phyloP scores from a whole-genome alignment of 2,797 vertebrate genomes.

The Calcarius lapponicus region DNA sequence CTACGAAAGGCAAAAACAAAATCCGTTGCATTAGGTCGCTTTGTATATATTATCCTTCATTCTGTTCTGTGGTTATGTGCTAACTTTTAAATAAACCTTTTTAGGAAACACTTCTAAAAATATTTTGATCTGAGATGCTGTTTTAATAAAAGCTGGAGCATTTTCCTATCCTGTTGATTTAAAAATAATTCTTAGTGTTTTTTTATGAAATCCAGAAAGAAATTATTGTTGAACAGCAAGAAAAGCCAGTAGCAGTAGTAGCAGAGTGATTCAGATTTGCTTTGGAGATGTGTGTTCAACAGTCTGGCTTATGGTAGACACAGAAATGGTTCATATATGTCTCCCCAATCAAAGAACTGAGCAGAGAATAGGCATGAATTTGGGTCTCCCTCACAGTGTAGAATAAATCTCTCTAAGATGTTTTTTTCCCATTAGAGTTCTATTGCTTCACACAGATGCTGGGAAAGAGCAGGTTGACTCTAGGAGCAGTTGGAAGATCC shows the following conservation, averaged over 20 bases:
- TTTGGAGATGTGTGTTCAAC: background rate
- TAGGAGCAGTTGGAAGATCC: background rate
- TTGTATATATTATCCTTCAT: background rate
- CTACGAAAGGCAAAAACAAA: background rate
- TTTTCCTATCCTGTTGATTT: background rate
- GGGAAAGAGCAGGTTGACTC: background rate
- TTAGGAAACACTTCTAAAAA: background rate
- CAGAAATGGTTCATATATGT: background rate
- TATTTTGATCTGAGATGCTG: background rate
- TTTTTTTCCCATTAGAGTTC: background rate
- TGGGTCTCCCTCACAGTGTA: background rate
- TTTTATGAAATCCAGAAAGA: background rate
- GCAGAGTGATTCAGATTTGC: background rate
- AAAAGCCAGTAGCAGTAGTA: background rate
- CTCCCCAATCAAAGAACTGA: background rate
- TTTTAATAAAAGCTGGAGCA: background rate
- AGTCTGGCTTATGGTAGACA: background rate
- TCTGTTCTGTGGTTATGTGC: background rate
- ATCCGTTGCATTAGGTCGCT: background rate
- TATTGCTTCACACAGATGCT: background rate
- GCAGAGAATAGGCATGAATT: background rate
- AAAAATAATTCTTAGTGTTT: background rate
- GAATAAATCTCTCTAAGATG: background rate
- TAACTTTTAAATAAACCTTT: background rate
- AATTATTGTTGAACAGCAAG: background rate